A percentile compares a stretch with the other conserved stretches of the same genome.
Conservation (phyloP, 92 coral and sea anemone species). For the Blastomussa wellsi region DNA sequence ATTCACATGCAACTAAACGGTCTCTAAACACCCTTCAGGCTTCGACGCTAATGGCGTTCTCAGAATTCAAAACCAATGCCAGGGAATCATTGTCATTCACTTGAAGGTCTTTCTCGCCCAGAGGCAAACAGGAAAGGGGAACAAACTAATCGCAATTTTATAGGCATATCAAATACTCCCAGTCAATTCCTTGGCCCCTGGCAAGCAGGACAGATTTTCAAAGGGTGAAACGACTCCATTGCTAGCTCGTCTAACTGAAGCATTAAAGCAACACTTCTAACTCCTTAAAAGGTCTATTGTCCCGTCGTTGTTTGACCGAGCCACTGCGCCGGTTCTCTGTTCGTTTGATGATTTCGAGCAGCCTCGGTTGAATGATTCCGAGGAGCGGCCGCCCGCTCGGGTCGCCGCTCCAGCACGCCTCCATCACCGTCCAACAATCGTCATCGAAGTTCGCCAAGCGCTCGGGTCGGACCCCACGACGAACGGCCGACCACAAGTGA, state of each 20-base stretch:
- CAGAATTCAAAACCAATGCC: too few species aligned
- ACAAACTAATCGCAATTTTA: too few species aligned
- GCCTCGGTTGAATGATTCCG: slow-evolving; percentile 81
- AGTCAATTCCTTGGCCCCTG: neutral
- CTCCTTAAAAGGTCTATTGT: slow-evolving; percentile 37
- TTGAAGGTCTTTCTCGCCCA: too few species aligned
- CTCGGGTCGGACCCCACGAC: slow-evolving; percentile 96
- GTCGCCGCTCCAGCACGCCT: slow-evolving; percentile 95
- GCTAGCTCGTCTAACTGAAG: neutral
- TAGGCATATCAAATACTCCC: neutral
- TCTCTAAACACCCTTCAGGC: too few species aligned
- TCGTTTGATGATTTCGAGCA: slow-evolving; percentile 65
- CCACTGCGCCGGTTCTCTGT: slow-evolving; percentile 65
- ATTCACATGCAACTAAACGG: too few species aligned
- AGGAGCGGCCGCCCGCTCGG: slow-evolving; percentile 87
- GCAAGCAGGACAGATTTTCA: neutral
- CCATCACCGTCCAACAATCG: slow-evolving; percentile 97
- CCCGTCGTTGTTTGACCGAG: slow-evolving; percentile 58
- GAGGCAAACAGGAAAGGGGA: neutral
- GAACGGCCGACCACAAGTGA: slow-evolving; percentile 96
- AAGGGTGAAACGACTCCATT: neutral
- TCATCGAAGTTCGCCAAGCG: slow-evolving; percentile 88
- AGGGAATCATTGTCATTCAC: too few species aligned
- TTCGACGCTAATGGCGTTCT: too few species aligned
- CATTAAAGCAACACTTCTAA: slow-evolving; percentile 23